Conservation (phyloP, 2,113 vertebrate genomes). For the Aythya baeri region DNA sequence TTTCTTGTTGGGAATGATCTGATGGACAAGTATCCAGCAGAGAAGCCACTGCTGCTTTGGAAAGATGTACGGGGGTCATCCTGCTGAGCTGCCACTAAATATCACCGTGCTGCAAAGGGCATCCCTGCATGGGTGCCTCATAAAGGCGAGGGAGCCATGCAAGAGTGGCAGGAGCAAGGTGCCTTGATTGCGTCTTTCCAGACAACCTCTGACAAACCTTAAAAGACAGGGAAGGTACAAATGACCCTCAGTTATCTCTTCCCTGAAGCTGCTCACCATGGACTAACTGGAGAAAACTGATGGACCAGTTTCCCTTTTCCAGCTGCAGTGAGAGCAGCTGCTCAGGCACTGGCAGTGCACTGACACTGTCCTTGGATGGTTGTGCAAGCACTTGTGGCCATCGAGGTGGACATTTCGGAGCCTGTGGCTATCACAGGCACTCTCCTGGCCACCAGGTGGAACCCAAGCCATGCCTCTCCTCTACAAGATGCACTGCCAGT, state of each 20-base stretch:
- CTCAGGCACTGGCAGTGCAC: not conserved
- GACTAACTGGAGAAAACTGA: not conserved
- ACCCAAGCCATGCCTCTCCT: not conserved
- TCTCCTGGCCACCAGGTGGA: conserved; percentile 27
- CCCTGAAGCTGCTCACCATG: not conserved
- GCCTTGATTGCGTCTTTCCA: not conserved
- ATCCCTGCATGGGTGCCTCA: not conserved
- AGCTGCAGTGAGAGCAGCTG: not conserved
- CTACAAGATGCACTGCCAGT: not conserved
- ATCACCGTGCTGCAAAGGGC: accelerated
- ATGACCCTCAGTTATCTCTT: not conserved
- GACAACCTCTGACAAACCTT: not conserved
- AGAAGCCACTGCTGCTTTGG: not conserved
- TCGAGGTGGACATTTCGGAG: accelerated
- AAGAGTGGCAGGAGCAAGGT: accelerated
- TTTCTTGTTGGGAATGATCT: not conserved
- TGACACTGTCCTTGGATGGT: not conserved
- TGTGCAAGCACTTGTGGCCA: not conserved
- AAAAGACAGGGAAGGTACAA: not conserved
- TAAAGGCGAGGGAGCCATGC: not conserved
- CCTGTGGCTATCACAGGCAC: not conserved
- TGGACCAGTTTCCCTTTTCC: too few relatives aligned
- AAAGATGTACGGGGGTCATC: not conserved
- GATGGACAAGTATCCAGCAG: not conserved
- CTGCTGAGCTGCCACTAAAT: not conserved